These are phyloP conservation scores for Embidobia sp. DNA, from an alignment of 2,888 invertebrate genomes.

Conservation along the genomic window DNA sequence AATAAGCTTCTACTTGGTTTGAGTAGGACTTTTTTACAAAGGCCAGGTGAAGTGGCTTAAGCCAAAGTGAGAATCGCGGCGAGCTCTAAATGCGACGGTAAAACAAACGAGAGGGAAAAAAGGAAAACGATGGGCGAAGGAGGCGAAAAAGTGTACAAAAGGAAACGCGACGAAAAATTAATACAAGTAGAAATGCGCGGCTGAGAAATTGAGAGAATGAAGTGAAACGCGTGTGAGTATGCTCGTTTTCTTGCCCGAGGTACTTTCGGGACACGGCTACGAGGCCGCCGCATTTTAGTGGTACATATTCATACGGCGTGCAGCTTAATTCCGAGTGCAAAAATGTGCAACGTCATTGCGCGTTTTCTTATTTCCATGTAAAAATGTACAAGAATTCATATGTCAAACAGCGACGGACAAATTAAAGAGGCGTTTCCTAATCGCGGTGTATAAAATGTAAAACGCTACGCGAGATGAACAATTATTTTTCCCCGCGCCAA, in stretches of 20 bases:
- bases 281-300: constrained; percentile 30
- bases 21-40: no score
- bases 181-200: constrained; percentile 41
- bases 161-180: constrained; percentile 32
- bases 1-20: no score
- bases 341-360: constrained; percentile 24
- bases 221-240: constrained; percentile 6
- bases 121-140: background rate
- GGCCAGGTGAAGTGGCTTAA: no score
- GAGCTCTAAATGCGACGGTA: background rate
- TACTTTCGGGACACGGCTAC: constrained; percentile 40
- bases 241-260: constrained; percentile 27
- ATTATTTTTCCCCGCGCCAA: no score
- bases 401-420: constrained; percentile 5
- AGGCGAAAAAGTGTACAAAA: constrained; percentile 16
- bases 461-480: background rate
- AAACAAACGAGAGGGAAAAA: constrained; percentile 20
- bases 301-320: constrained; percentile 41
- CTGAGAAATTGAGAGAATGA: constrained; percentile 36
- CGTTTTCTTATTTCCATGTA: constrained; percentile 41
- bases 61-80: no score
- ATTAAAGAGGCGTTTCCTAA: constrained; percentile 24
- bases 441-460: constrained; percentile 34
- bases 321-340: constrained; percentile 45
- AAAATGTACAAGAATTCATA: constrained; percentile 44